A percentile compares a stretch with the other conserved stretches of the same genome.
phyloP scores from a whole-genome alignment of 2,888 invertebrate species.

The Pteria penguin region DNA sequence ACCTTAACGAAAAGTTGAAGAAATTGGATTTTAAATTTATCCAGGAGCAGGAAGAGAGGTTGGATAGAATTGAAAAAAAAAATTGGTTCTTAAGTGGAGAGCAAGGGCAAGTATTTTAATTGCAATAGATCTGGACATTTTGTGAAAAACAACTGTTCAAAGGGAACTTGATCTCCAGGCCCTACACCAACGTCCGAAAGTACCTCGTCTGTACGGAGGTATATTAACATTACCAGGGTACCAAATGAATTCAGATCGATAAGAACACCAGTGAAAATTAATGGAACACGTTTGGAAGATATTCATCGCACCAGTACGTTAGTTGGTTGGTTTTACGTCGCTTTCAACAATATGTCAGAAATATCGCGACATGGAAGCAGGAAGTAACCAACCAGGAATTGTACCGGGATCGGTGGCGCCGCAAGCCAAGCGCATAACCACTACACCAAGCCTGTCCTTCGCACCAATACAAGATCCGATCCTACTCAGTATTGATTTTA shows the following conservation, averaged over 20 bases:
- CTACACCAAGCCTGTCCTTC: too few species aligned
- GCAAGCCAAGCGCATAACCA: too few species aligned
- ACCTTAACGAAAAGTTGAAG: background rate
- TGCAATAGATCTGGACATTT: constrained; percentile 5
- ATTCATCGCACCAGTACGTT: too few species aligned
- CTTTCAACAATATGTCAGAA: too few species aligned
- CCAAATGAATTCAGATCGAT: background rate
- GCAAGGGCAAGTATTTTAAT: background rate
- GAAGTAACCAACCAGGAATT: too few species aligned
- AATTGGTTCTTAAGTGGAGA: background rate
- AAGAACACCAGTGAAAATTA: background rate
- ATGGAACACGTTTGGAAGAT: too few species aligned
- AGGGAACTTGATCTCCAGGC: background rate
- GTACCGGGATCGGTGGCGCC: too few species aligned
- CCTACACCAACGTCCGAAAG: background rate
- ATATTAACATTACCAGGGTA: background rate
- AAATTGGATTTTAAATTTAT: background rate
- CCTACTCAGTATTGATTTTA: background rate
- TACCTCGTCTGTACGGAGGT: background rate
- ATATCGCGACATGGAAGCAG: too few species aligned
- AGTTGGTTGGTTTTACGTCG: too few species aligned
- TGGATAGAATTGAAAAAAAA: background rate
- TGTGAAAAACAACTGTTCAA: background rate
- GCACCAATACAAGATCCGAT: background rate
- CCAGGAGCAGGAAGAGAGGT: background rate